A percentile compares a stretch with the other conserved stretches of the same genome.
These are phyloP conservation scores for Drosophila ochracea DNA, from an alignment of 2,888 invertebrate species.

Conservation along the genomic window DNA sequence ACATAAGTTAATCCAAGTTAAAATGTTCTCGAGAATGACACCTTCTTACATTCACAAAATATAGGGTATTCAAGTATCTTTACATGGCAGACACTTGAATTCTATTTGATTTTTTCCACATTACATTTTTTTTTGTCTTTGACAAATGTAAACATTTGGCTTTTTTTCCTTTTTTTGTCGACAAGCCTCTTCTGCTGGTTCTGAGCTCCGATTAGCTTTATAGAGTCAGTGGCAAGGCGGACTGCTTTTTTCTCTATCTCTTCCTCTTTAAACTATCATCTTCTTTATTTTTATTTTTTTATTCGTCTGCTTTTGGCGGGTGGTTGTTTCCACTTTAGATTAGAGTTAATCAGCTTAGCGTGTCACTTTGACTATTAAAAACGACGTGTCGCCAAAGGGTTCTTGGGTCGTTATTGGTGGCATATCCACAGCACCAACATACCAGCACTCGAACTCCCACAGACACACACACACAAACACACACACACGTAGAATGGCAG, in stretches of 20 bases:
- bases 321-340: slow-evolving; percentile 62
- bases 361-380: slow-evolving; percentile 78
- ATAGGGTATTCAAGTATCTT: slow-evolving; percentile 22
- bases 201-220: slow-evolving; percentile 23
- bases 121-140: slow-evolving; percentile 49
- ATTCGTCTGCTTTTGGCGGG: slow-evolving; percentile 31
- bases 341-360: slow-evolving; percentile 79
- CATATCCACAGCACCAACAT: slow-evolving; percentile 31
- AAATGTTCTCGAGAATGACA: not conserved
- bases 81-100: not conserved
- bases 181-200: slow-evolving; percentile 5
- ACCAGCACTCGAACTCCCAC: slow-evolving; percentile 2
- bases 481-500: not conserved
- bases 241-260: slow-evolving; percentile 25
- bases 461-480: slow-evolving; percentile 2
- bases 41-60: not conserved
- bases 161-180: slow-evolving; percentile 32
- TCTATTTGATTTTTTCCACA: slow-evolving; percentile 25
- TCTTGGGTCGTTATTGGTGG: slow-evolving; percentile 51
- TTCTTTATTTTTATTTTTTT: slow-evolving; percentile 20
- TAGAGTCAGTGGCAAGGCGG: slow-evolving; percentile 40
- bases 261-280: not conserved
- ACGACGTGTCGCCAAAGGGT: slow-evolving; percentile 60
- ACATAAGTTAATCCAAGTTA: not conserved
- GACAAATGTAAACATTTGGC: slow-evolving; percentile 73